Evolutionary conservation across 1,140 invertebrate species (phyloP).

Genomic region (Drosophila azteca): DNA sequence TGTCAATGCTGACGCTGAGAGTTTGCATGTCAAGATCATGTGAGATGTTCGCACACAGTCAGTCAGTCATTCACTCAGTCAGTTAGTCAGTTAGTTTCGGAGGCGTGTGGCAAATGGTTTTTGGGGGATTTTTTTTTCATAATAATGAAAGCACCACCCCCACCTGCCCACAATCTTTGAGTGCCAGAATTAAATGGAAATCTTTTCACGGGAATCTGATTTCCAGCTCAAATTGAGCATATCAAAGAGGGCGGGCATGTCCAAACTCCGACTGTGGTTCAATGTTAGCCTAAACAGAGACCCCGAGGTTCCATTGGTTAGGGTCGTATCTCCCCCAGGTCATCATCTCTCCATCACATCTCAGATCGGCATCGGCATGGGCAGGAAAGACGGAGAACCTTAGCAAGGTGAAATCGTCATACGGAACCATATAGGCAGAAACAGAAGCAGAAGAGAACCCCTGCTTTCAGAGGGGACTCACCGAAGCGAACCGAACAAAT

Average conservation of each 20-base stretch:
- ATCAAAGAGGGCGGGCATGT: slow-evolving; percentile 13
- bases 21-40: slow-evolving; percentile 51
- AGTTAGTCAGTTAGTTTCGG: too few species aligned
- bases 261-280: slow-evolving; percentile 7
- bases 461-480: background rate
- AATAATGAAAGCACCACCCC: background rate
- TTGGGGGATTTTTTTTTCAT: too few species aligned
- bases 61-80: too few species aligned
- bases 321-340: slow-evolving; percentile 29
- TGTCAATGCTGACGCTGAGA: slow-evolving; percentile 30
- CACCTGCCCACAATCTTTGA: slow-evolving; percentile 26
- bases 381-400: slow-evolving; percentile 38
- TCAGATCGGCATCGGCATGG: background rate
- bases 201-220: slow-evolving; percentile 65
- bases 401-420: slow-evolving; percentile 58
- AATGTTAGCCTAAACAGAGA: slow-evolving; percentile 22
- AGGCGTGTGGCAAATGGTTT: too few species aligned
- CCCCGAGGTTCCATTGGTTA: background rate
- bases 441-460: slow-evolving; percentile 21
- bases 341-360: slow-evolving; percentile 9
- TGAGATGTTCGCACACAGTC: slow-evolving; percentile 37
- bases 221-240: slow-evolving; percentile 64
- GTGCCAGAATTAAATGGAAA: slow-evolving; percentile 28
- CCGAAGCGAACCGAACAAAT: slow-evolving; percentile 58
- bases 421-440: slow-evolving; percentile 35